Evolutionary conservation across 2,888 invertebrate genomes (phyloP).

Genomic region (Papilio demoleus): DNA sequence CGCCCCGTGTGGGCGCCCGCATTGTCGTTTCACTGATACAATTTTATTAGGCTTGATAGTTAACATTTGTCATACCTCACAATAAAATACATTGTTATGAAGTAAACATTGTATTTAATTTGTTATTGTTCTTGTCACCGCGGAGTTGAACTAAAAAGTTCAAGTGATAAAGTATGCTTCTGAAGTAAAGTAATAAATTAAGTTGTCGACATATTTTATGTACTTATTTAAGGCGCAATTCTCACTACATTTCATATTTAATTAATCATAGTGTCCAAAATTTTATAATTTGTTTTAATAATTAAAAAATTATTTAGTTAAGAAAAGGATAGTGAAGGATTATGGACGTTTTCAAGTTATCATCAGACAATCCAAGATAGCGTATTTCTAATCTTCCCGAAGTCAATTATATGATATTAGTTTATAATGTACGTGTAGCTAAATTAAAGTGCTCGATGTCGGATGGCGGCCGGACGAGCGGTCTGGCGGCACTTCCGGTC

Average conservation of each 20-base stretch:
- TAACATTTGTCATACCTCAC: slow-evolving; percentile 29
- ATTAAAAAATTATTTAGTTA: no score
- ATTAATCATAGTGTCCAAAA: no score
- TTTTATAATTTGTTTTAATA: no score
- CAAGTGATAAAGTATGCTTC: neutral
- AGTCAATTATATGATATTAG: neutral
- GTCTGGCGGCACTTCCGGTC: slow-evolving; percentile 58
- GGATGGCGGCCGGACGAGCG: slow-evolving; percentile 44
- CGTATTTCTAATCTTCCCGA: neutral
- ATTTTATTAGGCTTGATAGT: slow-evolving; percentile 39
- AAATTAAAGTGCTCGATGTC: slow-evolving; percentile 39
- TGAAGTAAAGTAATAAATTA: neutral
- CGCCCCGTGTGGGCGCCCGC: slow-evolving; percentile 74
- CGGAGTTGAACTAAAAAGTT: neutral
- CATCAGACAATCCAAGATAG: no score
- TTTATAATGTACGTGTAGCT: slow-evolving; percentile 41
- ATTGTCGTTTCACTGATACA: slow-evolving; percentile 63
- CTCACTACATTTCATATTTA: no score
- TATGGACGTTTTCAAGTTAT: neutral
- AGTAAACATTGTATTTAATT: slow-evolving; percentile 25
- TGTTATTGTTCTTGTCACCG: neutral
- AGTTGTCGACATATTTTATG: neutral
- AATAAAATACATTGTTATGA: slow-evolving; percentile 34
- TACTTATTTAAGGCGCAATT: neutral
- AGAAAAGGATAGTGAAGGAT: neutral